Percentiles rank a stretch among this genome's conserved stretches.
phyloP scores from a whole-genome alignment of 2,888 invertebrate genomes.

The Perizoma affinitatum region DNA sequence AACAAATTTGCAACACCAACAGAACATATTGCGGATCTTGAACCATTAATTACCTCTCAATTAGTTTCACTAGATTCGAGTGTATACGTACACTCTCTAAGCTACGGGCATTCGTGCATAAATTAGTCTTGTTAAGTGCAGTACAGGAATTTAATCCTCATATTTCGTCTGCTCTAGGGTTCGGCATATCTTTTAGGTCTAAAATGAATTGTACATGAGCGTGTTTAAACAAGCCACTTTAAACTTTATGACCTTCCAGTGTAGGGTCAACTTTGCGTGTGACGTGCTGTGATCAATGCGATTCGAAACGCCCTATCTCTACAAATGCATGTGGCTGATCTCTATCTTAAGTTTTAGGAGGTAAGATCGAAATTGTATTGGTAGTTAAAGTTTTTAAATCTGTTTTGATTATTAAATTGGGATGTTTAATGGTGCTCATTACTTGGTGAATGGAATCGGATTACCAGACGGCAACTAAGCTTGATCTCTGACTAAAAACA shows the following conservation, averaged over 20 bases:
- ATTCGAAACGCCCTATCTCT: conserved; percentile 13
- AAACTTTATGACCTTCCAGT: conserved; percentile 44
- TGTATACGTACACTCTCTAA: conserved; percentile 38
- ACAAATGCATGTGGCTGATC: not conserved
- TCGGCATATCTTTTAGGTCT: conserved; percentile 79
- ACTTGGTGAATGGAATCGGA: conserved; percentile 75
- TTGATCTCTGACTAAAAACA: conserved; percentile 66
- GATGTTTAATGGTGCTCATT: conserved; percentile 75
- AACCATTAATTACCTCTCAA: conserved; percentile 79
- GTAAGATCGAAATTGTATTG: conserved; percentile 31
- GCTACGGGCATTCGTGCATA: conserved; percentile 70
- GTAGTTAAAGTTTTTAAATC: conserved; percentile 21
- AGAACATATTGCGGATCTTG: conserved; percentile 62
- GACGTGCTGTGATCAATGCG: conserved; percentile 14
- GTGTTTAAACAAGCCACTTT: conserved; percentile 47
- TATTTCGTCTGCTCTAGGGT: conserved; percentile 79
- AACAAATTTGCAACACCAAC: conserved; percentile 29
- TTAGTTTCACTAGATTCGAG: conserved; percentile 75
- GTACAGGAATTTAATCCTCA: conserved; percentile 83
- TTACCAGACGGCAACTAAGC: conserved; percentile 67
- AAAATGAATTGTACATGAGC: conserved; percentile 64
- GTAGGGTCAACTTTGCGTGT: conserved; percentile 54
- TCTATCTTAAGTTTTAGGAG: conserved; percentile 1
- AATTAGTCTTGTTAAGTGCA: conserved; percentile 83
- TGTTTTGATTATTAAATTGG: conserved; percentile 40